Evolutionary conservation across 2,797 vertebrate species (phyloP).

Genomic region (Phaenicophaeus curvirostris): DNA sequence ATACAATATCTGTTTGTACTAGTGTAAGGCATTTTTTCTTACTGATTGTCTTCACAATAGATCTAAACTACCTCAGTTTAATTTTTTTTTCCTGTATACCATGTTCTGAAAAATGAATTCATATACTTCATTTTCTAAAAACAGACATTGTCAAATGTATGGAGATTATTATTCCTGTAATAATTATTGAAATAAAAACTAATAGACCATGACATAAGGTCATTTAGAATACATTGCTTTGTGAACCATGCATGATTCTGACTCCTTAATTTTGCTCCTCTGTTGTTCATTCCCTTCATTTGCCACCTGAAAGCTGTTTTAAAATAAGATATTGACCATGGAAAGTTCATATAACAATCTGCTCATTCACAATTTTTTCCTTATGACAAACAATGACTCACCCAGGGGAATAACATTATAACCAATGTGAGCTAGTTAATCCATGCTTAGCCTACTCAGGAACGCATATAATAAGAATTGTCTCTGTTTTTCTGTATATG

Average conservation of each 20-base stretch:
- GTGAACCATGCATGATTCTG: neutral
- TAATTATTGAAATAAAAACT: neutral
- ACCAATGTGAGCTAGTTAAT: neutral
- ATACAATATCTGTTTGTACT: neutral
- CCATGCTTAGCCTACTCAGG: neutral
- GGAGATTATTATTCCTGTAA: neutral
- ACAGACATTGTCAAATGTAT: neutral
- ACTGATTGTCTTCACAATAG: neutral
- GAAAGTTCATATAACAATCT: neutral
- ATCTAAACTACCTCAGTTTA: neutral
- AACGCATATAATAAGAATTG: neutral
- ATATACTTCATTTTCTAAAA: neutral
- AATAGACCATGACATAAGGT: neutral
- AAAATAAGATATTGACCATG: neutral
- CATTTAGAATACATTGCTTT: neutral
- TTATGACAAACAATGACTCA: neutral
- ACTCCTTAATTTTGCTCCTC: neutral
- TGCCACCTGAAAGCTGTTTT: neutral
- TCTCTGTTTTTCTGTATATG: neutral
- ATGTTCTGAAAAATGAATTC: neutral
- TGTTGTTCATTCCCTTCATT: neutral
- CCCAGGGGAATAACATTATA: neutral
- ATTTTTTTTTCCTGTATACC: neutral
- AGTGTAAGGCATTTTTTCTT: neutral
- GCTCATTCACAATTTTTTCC: neutral